Conservation (phyloP, 2,797 vertebrate species). For the Pseudochirops cupreus region DNA sequence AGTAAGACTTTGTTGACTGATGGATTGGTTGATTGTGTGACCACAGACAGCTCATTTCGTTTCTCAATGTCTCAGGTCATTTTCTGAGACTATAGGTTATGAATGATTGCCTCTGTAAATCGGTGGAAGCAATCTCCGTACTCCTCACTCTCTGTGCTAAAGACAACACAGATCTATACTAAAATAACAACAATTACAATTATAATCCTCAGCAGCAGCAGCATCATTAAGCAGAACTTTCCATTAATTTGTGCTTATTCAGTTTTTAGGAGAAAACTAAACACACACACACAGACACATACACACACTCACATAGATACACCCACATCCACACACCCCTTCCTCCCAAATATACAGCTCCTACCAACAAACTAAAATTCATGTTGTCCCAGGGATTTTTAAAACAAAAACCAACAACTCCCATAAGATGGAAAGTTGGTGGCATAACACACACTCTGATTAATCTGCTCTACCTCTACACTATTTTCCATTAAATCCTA, state of each 20-base stretch:
- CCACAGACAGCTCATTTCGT: not conserved
- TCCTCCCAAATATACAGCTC: not conserved
- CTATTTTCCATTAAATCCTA: not conserved
- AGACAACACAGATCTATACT: not conserved
- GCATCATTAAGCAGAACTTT: not conserved
- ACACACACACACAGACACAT: not conserved
- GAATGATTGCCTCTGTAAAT: not conserved
- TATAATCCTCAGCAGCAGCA: not conserved
- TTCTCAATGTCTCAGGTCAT: not conserved
- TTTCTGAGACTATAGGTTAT: not conserved
- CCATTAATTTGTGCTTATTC: not conserved
- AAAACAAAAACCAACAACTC: not conserved
- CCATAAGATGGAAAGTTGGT: not conserved
- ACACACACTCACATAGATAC: not conserved
- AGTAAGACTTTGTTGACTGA: not conserved
- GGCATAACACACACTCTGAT: too few species aligned
- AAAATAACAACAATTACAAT: not conserved
- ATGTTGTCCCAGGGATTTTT: not conserved
- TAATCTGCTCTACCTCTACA: not conserved
- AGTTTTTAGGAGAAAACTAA: not conserved
- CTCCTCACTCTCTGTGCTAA: not conserved
- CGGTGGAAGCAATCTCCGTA: not conserved
- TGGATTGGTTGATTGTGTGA: not conserved
- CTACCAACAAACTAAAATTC: not conserved
- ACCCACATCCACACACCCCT: too few species aligned